Base-by-base conservation (phyloP, 2,113 vertebrate genomes). In the Pseudorectes ferrugineus region DNA sequence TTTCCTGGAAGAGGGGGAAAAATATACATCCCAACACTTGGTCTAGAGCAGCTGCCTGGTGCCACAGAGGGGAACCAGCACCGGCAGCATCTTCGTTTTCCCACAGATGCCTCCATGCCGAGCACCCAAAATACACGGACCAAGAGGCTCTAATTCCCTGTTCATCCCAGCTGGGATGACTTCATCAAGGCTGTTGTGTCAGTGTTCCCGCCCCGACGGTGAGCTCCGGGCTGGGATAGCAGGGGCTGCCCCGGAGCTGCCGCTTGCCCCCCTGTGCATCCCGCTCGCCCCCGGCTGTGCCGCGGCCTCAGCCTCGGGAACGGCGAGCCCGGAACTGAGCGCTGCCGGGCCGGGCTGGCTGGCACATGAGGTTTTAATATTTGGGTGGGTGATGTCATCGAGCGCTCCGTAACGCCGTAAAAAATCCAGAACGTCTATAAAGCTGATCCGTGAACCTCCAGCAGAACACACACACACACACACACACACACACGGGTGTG, bases 371-470 rank as follows among this genome's bases (percentile, higher is more conserved):
- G 85, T 79, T 95, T 94, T 83, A 85, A 95, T 92, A 74, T 71
- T 46, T 54, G 77, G 33, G 48, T 88, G 90, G 29, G 57, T 92
- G 91, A 85, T 95, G 93, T 68, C 95, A 94, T 94, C 29, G 9
- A 76, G 67, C 1, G 1, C 85, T 92, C 84, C 7, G 15, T 62
- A 89, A 76, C 1, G 55, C 91, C 29, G 16, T 96, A 89, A 96
- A 95, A 76, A 82, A 86, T 11, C 10, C 96, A 92, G 93, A 92
- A 70, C 33, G 0, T 62, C 96, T 65, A 92, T 96, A 97, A 97
- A 97, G 81, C 92, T 74, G 94, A 55, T 17, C 84, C 1, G 24
- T 1, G 57, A 89, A n/a, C 95, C 86, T 85, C 67, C 71, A 38
- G 91, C 54, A 54, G 92, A 92, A 83, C 80, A 89, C 93, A 96